Evolutionary conservation across 2,797 vertebrate species (phyloP).

Genomic region (Hydrolagus colliei): DNA sequence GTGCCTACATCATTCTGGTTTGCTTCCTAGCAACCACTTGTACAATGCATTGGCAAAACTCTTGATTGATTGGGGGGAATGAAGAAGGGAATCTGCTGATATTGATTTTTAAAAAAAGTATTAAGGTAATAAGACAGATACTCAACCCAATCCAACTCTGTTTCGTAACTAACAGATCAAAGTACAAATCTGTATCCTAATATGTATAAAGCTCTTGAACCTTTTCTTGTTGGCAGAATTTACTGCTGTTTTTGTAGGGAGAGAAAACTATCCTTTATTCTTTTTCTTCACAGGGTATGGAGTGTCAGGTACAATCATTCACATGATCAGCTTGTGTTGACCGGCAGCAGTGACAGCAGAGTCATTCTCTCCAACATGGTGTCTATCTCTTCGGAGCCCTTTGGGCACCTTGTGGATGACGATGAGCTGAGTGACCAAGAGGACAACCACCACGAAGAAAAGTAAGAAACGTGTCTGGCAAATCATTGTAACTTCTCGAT

Average conservation of each 20-base stretch:
- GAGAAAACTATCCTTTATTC: background rate
- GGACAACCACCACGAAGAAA: slow-evolving; percentile 80
- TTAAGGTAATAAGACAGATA: too few relatives aligned
- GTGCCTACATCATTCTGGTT: background rate
- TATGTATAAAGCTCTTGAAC: too few relatives aligned
- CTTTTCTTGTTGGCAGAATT: background rate
- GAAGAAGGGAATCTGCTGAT: too few relatives aligned
- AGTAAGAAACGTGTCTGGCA: slow-evolving; percentile 56
- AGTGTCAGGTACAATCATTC: slow-evolving; percentile 96
- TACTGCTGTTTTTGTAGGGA: too few relatives aligned
- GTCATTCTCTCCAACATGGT: slow-evolving; percentile 98
- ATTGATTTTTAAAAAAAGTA: too few relatives aligned
- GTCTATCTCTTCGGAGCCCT: slow-evolving; percentile 95
- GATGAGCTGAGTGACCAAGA: slow-evolving; percentile 89
- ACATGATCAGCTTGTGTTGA: slow-evolving; percentile 90
- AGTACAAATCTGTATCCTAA: background rate
- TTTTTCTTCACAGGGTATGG: slow-evolving; percentile 75
- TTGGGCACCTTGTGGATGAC: slow-evolving; percentile 90
- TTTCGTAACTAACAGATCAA: background rate
- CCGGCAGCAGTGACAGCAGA: slow-evolving; percentile 93
- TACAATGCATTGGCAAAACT: background rate
- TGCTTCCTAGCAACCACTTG: background rate
- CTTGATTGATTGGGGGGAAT: too few relatives aligned
- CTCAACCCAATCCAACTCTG: background rate
- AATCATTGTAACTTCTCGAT: background rate